These are phyloP conservation scores for Eospalax fontanierii DNA, from an alignment of 2,797 vertebrate species.

Conservation along the genomic window DNA sequence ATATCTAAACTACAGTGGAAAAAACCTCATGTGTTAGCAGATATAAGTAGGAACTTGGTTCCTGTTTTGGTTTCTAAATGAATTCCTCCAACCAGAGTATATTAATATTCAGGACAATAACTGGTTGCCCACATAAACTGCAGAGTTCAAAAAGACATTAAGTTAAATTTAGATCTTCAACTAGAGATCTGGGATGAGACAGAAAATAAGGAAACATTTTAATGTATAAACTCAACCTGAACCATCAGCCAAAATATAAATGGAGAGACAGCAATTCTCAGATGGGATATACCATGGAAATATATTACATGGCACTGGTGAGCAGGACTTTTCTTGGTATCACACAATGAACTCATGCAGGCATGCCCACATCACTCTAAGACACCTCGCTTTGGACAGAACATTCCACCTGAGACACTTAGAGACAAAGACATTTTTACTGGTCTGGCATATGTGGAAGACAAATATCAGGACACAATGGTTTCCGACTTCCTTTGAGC, in stretches of 20 bases:
- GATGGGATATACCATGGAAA: background rate
- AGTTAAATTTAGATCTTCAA: background rate
- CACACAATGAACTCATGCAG: background rate
- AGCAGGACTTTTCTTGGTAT: background rate
- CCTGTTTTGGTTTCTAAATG: conserved; percentile 2
- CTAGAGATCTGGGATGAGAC: background rate
- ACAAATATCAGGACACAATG: background rate
- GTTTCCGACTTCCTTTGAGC: background rate
- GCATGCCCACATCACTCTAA: background rate
- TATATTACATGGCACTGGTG: background rate
- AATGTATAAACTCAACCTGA: background rate
- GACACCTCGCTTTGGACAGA: background rate
- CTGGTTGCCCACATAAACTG: background rate
- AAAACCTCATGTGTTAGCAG: background rate
- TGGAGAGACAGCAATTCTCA: background rate
- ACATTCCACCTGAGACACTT: background rate
- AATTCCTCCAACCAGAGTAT: background rate
- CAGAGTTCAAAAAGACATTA: background rate
- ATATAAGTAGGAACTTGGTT: background rate
- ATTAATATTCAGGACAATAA: background rate
- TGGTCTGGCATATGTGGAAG: background rate
- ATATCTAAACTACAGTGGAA: background rate
- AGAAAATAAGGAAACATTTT: background rate
- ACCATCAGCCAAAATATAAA: background rate
- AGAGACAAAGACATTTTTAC: background rate